phyloP scores from a whole-genome alignment of 2,113 vertebrate species.

The Anolis carolinensis region DNA sequence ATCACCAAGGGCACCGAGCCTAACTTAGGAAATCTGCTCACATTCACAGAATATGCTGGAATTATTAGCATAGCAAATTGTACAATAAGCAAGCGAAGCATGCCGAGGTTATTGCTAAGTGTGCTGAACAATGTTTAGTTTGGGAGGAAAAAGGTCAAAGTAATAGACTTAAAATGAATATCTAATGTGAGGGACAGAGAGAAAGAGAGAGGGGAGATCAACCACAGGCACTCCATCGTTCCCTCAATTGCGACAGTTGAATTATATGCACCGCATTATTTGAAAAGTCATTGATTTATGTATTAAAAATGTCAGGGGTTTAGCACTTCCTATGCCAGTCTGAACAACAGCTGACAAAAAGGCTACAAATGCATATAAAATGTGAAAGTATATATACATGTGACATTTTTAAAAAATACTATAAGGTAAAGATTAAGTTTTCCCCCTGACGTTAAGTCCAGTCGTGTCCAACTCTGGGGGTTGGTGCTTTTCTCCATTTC shows the following conservation, averaged over 20 bases:
- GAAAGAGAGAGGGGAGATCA: neutral
- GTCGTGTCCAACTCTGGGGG: too few species aligned
- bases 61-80: slow-evolving; percentile 46
- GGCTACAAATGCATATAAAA: neutral
- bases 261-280: neutral
- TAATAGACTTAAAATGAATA: slow-evolving; percentile 47
- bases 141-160: slow-evolving; percentile 46
- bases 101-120: slow-evolving; percentile 46
- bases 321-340: neutral
- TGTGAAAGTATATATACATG: neutral
- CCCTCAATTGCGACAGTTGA: too few species aligned
- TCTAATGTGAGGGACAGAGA: slow-evolving; percentile 21
- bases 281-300: neutral
- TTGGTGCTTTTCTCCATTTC: too few species aligned
- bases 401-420: too few species aligned
- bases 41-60: slow-evolving; percentile 30
- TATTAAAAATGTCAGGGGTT: neutral
- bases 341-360: neutral
- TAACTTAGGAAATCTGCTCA: slow-evolving; percentile 22
- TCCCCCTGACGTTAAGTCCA: too few species aligned
- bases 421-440: too few species aligned
- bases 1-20: slow-evolving; percentile 31
- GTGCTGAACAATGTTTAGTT: slow-evolving; percentile 27
- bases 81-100: slow-evolving; percentile 46
- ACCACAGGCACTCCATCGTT: slow-evolving; percentile 29